Conservation (phyloP, 2,797 vertebrate genomes). For the Sebastolobus alascanus region DNA sequence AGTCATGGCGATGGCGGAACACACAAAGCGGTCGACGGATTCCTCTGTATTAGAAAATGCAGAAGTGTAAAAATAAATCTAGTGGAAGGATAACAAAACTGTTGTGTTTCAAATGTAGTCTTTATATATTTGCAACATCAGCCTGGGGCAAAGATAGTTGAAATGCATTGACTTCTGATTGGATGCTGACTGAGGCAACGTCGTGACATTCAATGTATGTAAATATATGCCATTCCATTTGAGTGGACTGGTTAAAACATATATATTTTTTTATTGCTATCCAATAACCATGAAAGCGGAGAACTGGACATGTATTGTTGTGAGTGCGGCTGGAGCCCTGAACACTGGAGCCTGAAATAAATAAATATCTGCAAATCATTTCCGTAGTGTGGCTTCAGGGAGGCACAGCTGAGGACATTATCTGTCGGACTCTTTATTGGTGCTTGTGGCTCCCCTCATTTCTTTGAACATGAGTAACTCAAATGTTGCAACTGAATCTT, state of each 20-base stretch:
- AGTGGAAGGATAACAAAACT: conserved; percentile 29
- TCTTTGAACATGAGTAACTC: conserved; percentile 76
- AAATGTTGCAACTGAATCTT: conserved; percentile 65
- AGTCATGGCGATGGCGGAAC: too few species aligned
- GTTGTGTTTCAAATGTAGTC: conserved; percentile 33
- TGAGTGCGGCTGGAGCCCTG: conserved; percentile 34
- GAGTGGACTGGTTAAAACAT: conserved; percentile 52
- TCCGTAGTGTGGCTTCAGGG: conserved; percentile 68
- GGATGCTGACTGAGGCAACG: conserved; percentile 24
- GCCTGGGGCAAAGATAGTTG: conserved; percentile 37
- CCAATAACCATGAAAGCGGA: conserved; percentile 54
- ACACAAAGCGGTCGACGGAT: too few species aligned
- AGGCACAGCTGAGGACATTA: conserved; percentile 77
- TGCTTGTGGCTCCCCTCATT: conserved; percentile 67
- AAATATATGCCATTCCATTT: conserved; percentile 68
- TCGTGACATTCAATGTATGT: conserved; percentile 54
- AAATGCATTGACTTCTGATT: conserved; percentile 53
- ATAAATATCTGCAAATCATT: conserved; percentile 78
- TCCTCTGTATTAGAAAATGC: conserved; percentile 4
- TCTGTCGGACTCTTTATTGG: conserved; percentile 74
- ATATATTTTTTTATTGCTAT: conserved; percentile 55
- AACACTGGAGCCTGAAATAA: conserved; percentile 67
- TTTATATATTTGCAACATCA: conserved; percentile 33
- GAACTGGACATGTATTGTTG: conserved; percentile 48
- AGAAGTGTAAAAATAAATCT: conserved; percentile 7